These are phyloP conservation scores for Nycticryphes semicollaris DNA, from an alignment of 2,113 vertebrate species.

Conservation along the genomic window DNA sequence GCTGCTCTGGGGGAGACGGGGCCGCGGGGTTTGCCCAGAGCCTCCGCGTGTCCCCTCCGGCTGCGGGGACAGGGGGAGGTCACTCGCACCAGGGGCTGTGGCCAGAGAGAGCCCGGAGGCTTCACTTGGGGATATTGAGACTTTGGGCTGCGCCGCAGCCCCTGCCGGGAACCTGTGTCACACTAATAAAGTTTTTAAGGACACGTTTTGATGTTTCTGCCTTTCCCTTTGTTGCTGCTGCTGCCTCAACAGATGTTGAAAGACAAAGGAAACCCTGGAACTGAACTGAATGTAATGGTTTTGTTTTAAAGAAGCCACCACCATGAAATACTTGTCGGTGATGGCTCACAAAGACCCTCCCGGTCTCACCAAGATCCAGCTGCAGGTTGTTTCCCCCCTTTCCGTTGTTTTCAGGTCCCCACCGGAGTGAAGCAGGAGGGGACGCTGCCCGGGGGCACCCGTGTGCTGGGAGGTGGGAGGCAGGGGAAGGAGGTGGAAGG, in stretches of 20 bases:
- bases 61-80: background rate
- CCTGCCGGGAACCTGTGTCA: slow-evolving; percentile 12
- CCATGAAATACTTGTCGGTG: background rate
- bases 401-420: background rate
- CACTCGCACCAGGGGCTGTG: too few species aligned
- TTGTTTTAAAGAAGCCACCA: background rate
- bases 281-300: background rate
- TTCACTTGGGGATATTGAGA: slow-evolving; percentile 42
- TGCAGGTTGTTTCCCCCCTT: background rate
- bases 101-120: background rate
- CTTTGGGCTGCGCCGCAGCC: background rate
- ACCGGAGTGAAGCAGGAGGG: rapidly evolving
- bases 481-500: too few species aligned
- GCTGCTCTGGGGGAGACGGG: background rate
- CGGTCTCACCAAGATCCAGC: rapidly evolving
- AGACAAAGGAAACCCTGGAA: background rate
- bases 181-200: slow-evolving; percentile 54
- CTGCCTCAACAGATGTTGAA: background rate
- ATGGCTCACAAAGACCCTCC: background rate
- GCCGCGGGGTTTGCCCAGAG: too few species aligned
- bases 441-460: rapidly evolving
- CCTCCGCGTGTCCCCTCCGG: rapidly evolving
- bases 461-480: background rate
- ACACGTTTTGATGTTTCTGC: background rate
- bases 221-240: background rate